Conservation (phyloP, 2,888 invertebrate genomes). For the Cryptus viduatorius region DNA sequence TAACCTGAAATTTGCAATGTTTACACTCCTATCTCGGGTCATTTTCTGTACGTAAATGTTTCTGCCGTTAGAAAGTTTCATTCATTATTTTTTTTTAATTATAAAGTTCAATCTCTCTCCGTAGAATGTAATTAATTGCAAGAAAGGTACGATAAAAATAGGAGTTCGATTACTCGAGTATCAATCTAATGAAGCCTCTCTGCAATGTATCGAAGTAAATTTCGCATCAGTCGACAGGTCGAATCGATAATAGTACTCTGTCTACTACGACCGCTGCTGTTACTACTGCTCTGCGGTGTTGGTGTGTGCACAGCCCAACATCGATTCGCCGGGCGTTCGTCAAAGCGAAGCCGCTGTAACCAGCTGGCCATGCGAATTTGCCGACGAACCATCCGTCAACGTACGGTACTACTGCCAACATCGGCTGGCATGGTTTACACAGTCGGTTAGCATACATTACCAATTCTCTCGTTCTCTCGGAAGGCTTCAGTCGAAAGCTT, state of each 20-base stretch:
- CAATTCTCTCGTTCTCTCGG: conserved; percentile 2
- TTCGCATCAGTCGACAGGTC: conserved; percentile 15
- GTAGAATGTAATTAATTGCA: conserved; percentile 14
- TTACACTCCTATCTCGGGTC: too few species aligned
- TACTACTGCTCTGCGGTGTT: neutral
- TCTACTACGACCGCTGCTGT: neutral
- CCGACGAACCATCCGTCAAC: conserved; percentile 26
- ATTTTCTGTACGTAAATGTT: too few species aligned
- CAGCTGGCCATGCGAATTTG: conserved; percentile 33
- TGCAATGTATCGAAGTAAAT: conserved; percentile 20
- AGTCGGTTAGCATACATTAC: conserved; percentile 43
- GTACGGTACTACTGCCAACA: neutral
- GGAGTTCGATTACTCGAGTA: neutral
- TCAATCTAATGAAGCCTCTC: conserved; percentile 42
- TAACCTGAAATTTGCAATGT: too few species aligned
- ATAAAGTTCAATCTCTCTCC: too few species aligned
- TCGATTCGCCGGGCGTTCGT: conserved; percentile 19
- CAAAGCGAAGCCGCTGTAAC: conserved; percentile 18
- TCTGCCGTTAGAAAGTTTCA: too few species aligned
- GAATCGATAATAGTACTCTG: conserved; percentile 30
- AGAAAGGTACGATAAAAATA: neutral
- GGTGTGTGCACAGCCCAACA: conserved; percentile 4
- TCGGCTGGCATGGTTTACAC: conserved; percentile 37
- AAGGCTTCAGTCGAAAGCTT: conserved; percentile 24
- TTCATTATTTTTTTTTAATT: too few species aligned